Evolutionary conservation across 2,113 vertebrate genomes (phyloP).

Genomic region (Phrynosoma blainvillii): DNA sequence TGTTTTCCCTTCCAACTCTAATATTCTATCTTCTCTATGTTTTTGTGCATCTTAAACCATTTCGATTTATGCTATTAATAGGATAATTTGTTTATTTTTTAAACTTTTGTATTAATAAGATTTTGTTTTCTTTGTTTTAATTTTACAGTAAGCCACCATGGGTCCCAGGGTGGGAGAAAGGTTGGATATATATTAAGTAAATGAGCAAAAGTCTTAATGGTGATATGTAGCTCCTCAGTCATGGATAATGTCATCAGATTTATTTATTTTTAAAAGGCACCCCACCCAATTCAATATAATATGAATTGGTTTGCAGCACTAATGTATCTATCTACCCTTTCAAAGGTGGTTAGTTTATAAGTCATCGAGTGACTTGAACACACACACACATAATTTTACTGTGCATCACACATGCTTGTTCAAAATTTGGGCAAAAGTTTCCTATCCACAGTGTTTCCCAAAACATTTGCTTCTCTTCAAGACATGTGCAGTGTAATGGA

Average conservation of each 20-base stretch:
- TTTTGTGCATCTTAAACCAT: too few relatives aligned
- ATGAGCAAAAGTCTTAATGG: neutral
- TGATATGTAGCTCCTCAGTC: neutral
- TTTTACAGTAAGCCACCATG: too few relatives aligned
- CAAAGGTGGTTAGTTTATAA: constrained; percentile 21
- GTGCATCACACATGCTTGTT: constrained; percentile 12
- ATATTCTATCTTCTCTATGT: too few relatives aligned
- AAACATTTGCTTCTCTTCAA: constrained; percentile 59
- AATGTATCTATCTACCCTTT: constrained; percentile 42
- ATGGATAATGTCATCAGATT: constrained; percentile 36
- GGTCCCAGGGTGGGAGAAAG: neutral
- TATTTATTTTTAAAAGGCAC: neutral
- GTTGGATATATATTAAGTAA: neutral
- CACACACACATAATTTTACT: neutral
- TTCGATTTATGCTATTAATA: too few relatives aligned
- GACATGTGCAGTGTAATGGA: constrained; percentile 65
- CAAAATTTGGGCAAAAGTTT: constrained; percentile 52
- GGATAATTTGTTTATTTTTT: too few relatives aligned
- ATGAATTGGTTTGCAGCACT: constrained; percentile 5
- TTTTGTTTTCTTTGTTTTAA: too few relatives aligned
- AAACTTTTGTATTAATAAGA: too few relatives aligned
- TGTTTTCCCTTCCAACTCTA: too few relatives aligned
- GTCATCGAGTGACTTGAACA: too few relatives aligned
- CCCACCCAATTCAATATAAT: neutral
- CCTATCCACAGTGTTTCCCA: constrained; percentile 49